These are phyloP conservation scores for Seriola quinqueradiata DNA, from an alignment of 2,113 vertebrate genomes.

Conservation along the genomic window DNA sequence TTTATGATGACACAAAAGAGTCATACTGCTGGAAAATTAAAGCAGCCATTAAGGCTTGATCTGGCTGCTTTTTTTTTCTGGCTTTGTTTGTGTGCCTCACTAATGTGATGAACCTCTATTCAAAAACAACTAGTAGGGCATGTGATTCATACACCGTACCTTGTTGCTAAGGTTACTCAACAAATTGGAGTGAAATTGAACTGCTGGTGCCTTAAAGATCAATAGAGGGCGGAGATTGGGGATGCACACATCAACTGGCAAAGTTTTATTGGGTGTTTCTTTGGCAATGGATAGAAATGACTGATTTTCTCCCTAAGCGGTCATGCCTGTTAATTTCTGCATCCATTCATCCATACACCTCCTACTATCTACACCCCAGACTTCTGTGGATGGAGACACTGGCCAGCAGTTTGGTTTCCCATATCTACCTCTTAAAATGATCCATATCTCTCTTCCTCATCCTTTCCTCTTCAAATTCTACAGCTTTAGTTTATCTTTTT, in stretches of 20 bases:
- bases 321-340: conserved; percentile 18
- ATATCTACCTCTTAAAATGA: not conserved
- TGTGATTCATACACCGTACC: conserved; percentile 36
- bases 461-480: not conserved
- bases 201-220: conserved; percentile 23
- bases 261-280: conserved; percentile 32
- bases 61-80: not conserved
- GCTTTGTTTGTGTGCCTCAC: conserved; percentile 15
- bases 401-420: not conserved
- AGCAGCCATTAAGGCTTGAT: conserved; percentile 52
- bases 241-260: not conserved
- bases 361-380: not conserved
- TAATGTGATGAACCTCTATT: conserved; percentile 47
- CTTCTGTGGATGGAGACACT: not conserved
- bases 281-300: conserved; percentile 1
- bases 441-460: not conserved
- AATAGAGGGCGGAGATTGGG: conserved; percentile 40
- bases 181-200: conserved; percentile 45
- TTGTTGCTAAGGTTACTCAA: conserved; percentile 54
- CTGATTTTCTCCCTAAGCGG: conserved; percentile 24
- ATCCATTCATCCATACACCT: conserved; percentile 16
- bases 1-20: conserved; percentile 60
- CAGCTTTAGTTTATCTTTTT: not conserved
- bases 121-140: conserved; percentile 32
- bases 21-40: conserved; percentile 43